Conservation (phyloP, 2,888 invertebrate genomes). For the Noctuana brunneofusca region DNA sequence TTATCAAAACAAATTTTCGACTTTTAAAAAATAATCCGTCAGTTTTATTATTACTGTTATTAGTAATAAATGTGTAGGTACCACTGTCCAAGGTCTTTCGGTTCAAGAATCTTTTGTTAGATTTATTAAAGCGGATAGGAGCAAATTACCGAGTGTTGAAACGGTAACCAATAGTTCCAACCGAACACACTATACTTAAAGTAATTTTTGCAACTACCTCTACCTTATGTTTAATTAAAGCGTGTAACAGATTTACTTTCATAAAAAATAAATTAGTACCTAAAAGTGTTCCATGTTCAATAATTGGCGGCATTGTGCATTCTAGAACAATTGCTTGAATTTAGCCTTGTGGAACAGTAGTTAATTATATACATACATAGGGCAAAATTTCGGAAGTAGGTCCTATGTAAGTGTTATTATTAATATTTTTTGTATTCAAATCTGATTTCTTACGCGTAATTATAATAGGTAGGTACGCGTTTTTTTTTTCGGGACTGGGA, state of each 20-base stretch:
- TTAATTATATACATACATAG: constrained; percentile 9
- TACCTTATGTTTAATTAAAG: constrained; percentile 16
- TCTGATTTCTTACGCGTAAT: neutral
- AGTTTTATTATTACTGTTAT: neutral
- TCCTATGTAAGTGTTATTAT: neutral
- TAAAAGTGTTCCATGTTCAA: constrained; percentile 1
- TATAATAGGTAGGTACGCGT: too few relatives aligned
- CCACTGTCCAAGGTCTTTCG: constrained; percentile 1
- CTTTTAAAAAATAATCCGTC: neutral
- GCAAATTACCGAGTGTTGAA: constrained; percentile 19
- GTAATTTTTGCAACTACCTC: constrained; percentile 13
- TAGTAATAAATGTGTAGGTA: neutral
- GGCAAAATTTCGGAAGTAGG: constrained; percentile 3
- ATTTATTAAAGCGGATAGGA: constrained; percentile 4
- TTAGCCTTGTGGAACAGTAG: constrained; percentile 24
- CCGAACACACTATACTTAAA: constrained; percentile 21
- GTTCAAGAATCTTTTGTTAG: constrained; percentile 11
- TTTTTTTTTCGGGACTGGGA: too few relatives aligned
- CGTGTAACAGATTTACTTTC: constrained; percentile 14
- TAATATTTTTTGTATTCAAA: neutral
- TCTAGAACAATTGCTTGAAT: constrained; percentile 27
- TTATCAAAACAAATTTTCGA: too few relatives aligned
- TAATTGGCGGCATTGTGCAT: constrained; percentile 20
- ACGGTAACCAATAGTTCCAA: constrained; percentile 14
- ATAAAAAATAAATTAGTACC: constrained; percentile 32